Evolutionary conservation across 2,888 invertebrate species (phyloP).

Genomic region (Actias luna): DNA sequence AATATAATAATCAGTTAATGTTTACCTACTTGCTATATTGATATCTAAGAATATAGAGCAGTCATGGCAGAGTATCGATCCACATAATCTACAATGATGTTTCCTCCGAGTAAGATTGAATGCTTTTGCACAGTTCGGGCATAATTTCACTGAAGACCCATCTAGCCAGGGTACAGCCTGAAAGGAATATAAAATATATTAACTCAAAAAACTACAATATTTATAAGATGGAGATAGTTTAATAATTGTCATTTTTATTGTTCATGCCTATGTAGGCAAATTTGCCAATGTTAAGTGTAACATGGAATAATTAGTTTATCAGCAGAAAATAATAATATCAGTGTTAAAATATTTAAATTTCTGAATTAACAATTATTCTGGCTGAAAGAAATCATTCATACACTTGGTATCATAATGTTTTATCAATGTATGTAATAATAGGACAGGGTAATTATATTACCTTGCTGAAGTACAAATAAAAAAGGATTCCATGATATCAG

Average conservation of each 20-base stretch:
- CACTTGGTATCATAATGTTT: too few species aligned
- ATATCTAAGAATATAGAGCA: conserved; percentile 93
- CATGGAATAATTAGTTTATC: too few species aligned
- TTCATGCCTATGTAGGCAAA: neutral
- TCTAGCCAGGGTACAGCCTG: conserved; percentile 95
- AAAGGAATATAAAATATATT: conserved; percentile 22
- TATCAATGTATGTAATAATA: too few species aligned
- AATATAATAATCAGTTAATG: neutral
- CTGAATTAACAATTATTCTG: too few species aligned
- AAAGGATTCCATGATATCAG: too few species aligned
- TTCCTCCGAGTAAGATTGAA: conserved; percentile 94
- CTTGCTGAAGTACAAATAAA: too few species aligned
- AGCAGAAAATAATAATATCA: too few species aligned
- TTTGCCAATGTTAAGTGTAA: too few species aligned
- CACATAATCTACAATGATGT: conserved; percentile 98
- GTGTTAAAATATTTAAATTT: too few species aligned
- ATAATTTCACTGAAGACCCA: conserved; percentile 93
- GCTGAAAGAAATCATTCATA: too few species aligned
- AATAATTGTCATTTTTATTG: too few species aligned
- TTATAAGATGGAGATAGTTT: neutral
- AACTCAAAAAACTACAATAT: neutral
- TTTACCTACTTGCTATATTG: conserved; percentile 87
- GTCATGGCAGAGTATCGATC: conserved; percentile 94
- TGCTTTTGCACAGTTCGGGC: conserved; percentile 94
- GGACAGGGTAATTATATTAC: too few species aligned